These are phyloP conservation scores for Cololabis saira DNA, from an alignment of 2,113 vertebrate species.

Conservation along the genomic window DNA sequence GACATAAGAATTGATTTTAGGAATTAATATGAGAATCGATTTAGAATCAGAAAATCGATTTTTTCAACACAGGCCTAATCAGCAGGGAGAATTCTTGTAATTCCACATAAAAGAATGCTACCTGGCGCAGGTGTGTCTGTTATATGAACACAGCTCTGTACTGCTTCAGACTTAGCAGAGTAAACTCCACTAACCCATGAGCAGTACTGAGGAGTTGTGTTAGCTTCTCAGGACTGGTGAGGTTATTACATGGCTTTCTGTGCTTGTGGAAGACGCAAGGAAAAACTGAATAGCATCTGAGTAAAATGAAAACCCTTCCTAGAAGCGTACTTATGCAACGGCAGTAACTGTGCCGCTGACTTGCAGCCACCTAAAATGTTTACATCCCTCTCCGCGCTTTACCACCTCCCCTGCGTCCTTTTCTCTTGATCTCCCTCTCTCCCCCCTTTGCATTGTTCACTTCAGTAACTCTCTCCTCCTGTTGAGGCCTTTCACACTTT, in stretches of 20 bases:
- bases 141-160: too few relatives aligned
- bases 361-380: conserved; percentile 36
- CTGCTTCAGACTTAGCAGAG: too few relatives aligned
- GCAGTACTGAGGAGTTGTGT: neutral
- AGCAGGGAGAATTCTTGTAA: too few relatives aligned
- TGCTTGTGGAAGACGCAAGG: neutral
- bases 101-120: too few relatives aligned
- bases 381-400: conserved; percentile 21
- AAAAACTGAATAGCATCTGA: neutral
- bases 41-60: too few relatives aligned
- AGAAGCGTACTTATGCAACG: neutral
- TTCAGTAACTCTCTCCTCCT: conserved; percentile 31
- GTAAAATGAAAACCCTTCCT: neutral
- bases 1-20: too few relatives aligned
- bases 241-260: neutral
- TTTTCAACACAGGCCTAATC: too few relatives aligned
- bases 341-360: conserved; percentile 3
- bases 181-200: neutral
- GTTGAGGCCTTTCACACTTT: conserved; percentile 67
- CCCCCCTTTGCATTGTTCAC: conserved; percentile 21
- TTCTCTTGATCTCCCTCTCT: conserved; percentile 13
- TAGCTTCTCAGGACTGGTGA: neutral
- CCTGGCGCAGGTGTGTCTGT: too few relatives aligned
- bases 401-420: conserved; percentile 13
- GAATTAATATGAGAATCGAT: too few relatives aligned